Evolutionary conservation across 2,113 vertebrate species (phyloP), one percentile per base, ranked within the genome.

Genomic region (Peromyscus californicus): DNA sequence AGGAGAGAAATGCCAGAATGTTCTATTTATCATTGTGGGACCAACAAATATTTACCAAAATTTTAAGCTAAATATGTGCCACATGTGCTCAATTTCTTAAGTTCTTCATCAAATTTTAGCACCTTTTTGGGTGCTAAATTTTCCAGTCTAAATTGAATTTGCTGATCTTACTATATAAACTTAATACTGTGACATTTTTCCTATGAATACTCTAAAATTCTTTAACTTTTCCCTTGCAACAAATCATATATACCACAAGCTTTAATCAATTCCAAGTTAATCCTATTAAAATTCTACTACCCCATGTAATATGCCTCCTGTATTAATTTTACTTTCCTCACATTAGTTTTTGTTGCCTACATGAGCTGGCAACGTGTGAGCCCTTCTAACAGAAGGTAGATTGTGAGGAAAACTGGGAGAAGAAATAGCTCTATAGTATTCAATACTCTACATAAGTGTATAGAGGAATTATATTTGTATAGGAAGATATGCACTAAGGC

Each of bases 251-350:
- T 29, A 22, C 15, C 33, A 70, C 61, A 69, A 39, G 5, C 26
- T 26, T 76, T 86, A 61, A 91, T 83, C 54, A 21, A n/a, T 89
- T 91, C 48, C 36, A 82, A 89, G n/a, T 91, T 91, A 89, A 95
- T 82, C 86, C 19, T 17, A 13, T 72, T 79, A 65, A 36, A 89
- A 65, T 0, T 36, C 59, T 36, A 69, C 78, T 83, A 31, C 63
- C 8, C 11, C 75, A 19, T 78, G 11, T 63, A 48, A 90, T 85
- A 31, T 69, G 13, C 1, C 2, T 45, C 5, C 15, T 85, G 0
- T n/a, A n/a, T 76, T 39, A 33, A 74, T 78, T 91, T 91, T 13
- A 75, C 7, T 85, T 67, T 4, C 17, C 31, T 88, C n/a, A 57
- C 21, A 42, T 33, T 65, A 17, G 3, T 75, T 86, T 89, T 31